Evolutionary conservation across 92 coral and sea anemone species (phyloP), one percentile per base, ranked within the genome.

Genomic region (Epizoanthus rinbou): DNA sequence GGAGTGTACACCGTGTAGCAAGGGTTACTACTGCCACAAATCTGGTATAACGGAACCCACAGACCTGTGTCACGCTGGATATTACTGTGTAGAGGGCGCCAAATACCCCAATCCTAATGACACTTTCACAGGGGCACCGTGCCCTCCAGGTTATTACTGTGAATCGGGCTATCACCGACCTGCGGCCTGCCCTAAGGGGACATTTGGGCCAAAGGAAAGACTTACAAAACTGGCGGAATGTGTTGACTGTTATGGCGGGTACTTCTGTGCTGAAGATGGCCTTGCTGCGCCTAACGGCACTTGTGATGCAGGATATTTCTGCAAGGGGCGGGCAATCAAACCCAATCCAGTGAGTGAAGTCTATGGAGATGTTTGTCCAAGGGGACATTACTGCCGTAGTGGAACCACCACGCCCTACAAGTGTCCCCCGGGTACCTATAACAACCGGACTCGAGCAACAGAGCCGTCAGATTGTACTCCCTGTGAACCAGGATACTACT

Each of bases 391-490:
- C 68, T 97, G 99, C 50, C 95, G 97, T 1, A 54, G 66, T 39
- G 90, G 87, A 33, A 94, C 98, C 35, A 91, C 99, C 45, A 94
- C 99, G 4, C 98, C 99, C 50, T 94, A 91, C 69, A 97, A 97
- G 81, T 97, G 99, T 78, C 98, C 99, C 1, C 99, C 99, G 21
- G 99, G 99, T 56, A 90, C 99, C 50, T 97, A 90, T 53, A 94
- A 94, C 89, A 97, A 94, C 62, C 74, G 74, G 65, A 97, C 97
- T 11, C 56, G 86, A 68, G 99, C 95, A 41, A 71, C 98, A 14
- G 76, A 86, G 56, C 82, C 98, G n/a, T 84, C 97, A 6, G 86
- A 86, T 84, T 97, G 99, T 68, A 86, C 86, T 28, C 92, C 99
- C 6, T 97, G 99, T 76, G 91, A 94, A 65, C 97, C 99, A 5